phyloP scores from a whole-genome alignment of 1,140 invertebrate species.

The Bombus breviceps region DNA sequence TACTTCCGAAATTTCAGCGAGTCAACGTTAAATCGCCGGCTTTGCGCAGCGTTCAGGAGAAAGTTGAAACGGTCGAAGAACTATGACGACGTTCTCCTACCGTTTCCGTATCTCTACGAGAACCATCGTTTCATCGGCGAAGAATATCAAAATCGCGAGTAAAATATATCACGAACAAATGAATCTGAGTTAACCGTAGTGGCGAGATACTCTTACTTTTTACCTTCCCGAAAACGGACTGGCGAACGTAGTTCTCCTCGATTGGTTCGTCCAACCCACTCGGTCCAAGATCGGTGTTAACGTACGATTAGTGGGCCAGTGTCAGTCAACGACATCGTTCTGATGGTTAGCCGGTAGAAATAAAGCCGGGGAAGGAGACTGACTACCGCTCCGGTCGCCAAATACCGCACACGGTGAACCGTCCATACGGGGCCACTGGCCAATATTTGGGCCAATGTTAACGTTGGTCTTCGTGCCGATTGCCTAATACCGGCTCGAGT shows the following conservation, averaged over 20 bases:
- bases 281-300: constrained; percentile 70
- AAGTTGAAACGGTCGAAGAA: constrained; percentile 31
- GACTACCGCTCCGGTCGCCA: constrained; percentile 28
- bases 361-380: constrained; percentile 35
- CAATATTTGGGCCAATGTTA: constrained; percentile 80
- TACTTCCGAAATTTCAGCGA: neutral
- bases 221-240: constrained; percentile 28
- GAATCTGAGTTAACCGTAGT: neutral
- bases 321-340: constrained; percentile 73
- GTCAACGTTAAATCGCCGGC: neutral
- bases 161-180: neutral
- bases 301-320: constrained; percentile 75
- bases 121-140: neutral
- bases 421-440: constrained; percentile 70
- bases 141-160: neutral
- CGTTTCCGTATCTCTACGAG: constrained; percentile 5
- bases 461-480: constrained; percentile 55
- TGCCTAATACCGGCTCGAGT: constrained; percentile 67
- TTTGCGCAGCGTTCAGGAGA: constrained; percentile 9
- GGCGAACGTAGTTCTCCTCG: neutral
- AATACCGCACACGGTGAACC: constrained; percentile 41
- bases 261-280: neutral
- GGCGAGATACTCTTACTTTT: constrained; percentile 66
- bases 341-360: constrained; percentile 32
- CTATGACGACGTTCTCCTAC: constrained; percentile 13